Evolutionary conservation across 2,888 invertebrate genomes (phyloP).

Genomic region (Macrosiphum euphorbiae): DNA sequence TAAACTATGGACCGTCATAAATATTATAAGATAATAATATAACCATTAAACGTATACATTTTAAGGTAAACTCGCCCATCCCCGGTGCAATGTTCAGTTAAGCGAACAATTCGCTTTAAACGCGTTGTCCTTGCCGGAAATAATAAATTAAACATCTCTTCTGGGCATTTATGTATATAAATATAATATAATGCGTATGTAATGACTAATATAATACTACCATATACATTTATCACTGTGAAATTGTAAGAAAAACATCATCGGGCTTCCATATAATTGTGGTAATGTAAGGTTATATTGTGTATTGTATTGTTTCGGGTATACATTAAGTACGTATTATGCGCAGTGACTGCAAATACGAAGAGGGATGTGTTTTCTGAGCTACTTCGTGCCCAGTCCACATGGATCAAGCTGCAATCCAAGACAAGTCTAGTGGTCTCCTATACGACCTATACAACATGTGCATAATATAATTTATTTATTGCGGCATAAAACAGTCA

Average conservation of each 20-base stretch:
- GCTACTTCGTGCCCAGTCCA: neutral
- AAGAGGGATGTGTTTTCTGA: neutral
- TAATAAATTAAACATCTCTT: slow-evolving; percentile 3
- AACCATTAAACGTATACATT: neutral
- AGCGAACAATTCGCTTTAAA: neutral
- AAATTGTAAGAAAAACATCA: neutral
- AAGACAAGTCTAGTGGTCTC: neutral
- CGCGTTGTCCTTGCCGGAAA: neutral
- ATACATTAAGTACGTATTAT: neutral
- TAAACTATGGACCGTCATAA: neutral
- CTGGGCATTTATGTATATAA: neutral
- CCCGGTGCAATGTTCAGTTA: neutral
- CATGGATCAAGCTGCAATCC: neutral
- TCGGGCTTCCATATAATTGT: neutral
- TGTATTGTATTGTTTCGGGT: neutral
- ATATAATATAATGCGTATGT: neutral
- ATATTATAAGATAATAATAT: neutral
- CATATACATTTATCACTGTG: neutral
- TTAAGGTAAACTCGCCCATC: neutral
- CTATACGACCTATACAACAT: neutral
- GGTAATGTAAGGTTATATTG: neutral
- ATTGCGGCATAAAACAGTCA: neutral
- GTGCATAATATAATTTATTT: neutral
- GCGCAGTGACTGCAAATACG: neutral
- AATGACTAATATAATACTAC: neutral